Evolutionary conservation across 2,888 invertebrate genomes (phyloP), one percentile per base, ranked within the genome.

Genomic region (Catonia carolina): DNA sequence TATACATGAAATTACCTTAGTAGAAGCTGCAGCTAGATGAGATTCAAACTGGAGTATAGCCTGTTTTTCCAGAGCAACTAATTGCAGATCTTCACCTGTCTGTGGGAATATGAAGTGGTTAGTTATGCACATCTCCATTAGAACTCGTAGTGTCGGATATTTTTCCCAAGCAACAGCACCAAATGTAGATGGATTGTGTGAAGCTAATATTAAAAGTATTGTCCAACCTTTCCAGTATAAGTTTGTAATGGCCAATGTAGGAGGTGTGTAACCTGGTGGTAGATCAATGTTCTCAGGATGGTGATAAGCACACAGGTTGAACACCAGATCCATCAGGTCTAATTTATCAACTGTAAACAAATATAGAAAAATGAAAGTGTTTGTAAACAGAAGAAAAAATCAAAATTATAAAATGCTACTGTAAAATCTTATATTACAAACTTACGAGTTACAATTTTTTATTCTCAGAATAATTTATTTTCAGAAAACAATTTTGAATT

Each of bases 41-140:
- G 86, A 82, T 75, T 97, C 97, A 72, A 95, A 90, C 74, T 94
- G 86, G 1, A 92, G 71, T 62, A 91, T 90, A 64, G 82, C 80
- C 67, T 87, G 86, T 60, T 84, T 84, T 71, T 91, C 91, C 20
- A 86, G 67, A 2, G 82, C 77, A 31, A 80, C 75, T 12, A 85
- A 77, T 74, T 89, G 84, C 50, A 82, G 77, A 61, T 83, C 80
- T 39, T 81, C 79, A 50, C 77, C 77, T 39, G 78, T 74, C 17
- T 85, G 84, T 8, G 86, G 86, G 68, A 83, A 86, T 4, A 78
- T 77, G 68, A 84, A 86, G 69, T 84, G 82, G 66, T 89, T 92
- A 8, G 96, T 97, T 70, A 97, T 97, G 67, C 93, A 92, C 85
- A 93, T 93, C 76, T 97, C 96, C 81, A 97, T 94, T 62, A 97